Percentiles rank a stretch among this genome's conserved stretches.
Conservation (phyloP, 2,113 vertebrate species). For the Prietella phreatophila region DNA sequence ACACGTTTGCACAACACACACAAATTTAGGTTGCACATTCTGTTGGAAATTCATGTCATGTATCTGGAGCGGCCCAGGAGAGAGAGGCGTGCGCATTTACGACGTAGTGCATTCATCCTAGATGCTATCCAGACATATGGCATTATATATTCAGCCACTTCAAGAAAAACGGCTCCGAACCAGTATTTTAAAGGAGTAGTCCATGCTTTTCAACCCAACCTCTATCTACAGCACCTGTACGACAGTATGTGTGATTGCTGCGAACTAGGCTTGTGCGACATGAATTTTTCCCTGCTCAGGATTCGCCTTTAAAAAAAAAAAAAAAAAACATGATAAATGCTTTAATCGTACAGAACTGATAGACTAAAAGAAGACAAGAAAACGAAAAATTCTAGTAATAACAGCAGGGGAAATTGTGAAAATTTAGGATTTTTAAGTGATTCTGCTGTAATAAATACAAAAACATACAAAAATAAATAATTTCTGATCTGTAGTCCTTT, state of each 20-base stretch:
- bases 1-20: slow-evolving; percentile 12
- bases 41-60: slow-evolving; percentile 35
- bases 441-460: too few species aligned
- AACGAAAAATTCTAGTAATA: too few species aligned
- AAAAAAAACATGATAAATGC: neutral
- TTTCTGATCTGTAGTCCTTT: too few species aligned
- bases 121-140: neutral
- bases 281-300: neutral
- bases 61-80: slow-evolving; percentile 9
- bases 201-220: neutral
- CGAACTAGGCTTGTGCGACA: neutral
- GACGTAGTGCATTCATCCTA: neutral
- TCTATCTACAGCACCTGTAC: neutral
- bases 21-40: neutral
- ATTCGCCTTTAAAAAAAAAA: neutral
- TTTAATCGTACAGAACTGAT: too few species aligned
- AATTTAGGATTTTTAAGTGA: too few species aligned
- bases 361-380: too few species aligned
- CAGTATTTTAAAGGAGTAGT: neutral
- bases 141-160: neutral
- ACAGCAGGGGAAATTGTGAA: too few species aligned
- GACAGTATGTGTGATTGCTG: neutral
- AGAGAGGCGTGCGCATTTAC: neutral
- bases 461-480: too few species aligned
- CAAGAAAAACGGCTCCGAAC: neutral